Evolutionary conservation across 2,797 vertebrate species (phyloP), one percentile per base, ranked within the genome.

Genomic region (Xerus rutilus): DNA sequence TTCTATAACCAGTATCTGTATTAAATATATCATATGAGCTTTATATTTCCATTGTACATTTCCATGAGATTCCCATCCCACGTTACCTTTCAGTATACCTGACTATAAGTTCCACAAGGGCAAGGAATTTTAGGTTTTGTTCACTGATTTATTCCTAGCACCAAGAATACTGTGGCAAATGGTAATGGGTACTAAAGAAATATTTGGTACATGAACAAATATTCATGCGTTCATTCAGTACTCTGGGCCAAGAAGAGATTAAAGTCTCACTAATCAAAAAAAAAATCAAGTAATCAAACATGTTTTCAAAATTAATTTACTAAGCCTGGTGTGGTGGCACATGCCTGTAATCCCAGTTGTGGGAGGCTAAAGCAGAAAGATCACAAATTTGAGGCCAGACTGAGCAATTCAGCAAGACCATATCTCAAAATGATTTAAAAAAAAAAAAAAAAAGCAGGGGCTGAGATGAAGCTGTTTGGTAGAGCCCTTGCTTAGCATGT

Each of bases 301-400:
- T 39, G 54, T 67, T 92, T 94, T 79, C 7, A 67, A 81, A 96
- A 93, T 73, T 84, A 79, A 84, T 72, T 91, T 79, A 78, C 90
- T 89, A 81, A 43, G 7, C 52, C 32, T 30, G 30, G 30, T n/a
- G 13, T n/a, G 30, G 30, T 15, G 14, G 15, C 65, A 65, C 28
- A 65, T 30, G 32, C 30, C 65, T 67, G 14, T 32, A 17, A n/a
- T 67, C 6, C 30, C 30, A n/a, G 32, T 6, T 67, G 13, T n/a
- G 65, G 64, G 65, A 67, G 65, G 17, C 32, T n/a, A 15, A 67
- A 15, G 15, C 32, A 67, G 65, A 21, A 67, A 17, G 30, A 67
- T n/a, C 15, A n/a, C 30, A 67, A 67, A 2, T 67, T n/a, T n/a
- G 32, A 32, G 32, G 32, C 32, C 30, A 67, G 32, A 14, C 65